These are phyloP conservation scores for Platygyra sinensis DNA, from an alignment of 64 coral and sea anemone genomes.

Conservation along the genomic window DNA sequence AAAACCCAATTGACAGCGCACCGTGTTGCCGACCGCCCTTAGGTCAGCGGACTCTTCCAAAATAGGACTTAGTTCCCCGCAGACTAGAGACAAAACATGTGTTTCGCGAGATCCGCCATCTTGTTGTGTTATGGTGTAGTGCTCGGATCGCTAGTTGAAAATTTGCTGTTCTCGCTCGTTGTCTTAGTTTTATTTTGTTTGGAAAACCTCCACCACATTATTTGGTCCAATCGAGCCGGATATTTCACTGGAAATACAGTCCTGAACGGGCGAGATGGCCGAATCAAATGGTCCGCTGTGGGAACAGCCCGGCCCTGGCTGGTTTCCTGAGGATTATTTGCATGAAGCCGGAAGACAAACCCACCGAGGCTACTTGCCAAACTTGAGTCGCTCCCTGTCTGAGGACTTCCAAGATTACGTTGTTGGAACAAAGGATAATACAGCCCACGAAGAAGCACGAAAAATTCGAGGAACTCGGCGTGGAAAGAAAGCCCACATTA, in stretches of 20 bases:
- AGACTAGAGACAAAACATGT: no score
- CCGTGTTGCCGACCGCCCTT: no score
- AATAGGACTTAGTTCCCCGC: no score
- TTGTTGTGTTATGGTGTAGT: no score
- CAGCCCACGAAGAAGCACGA: conserved; percentile 16
- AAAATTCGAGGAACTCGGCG: conserved; percentile 43
- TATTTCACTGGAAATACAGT: conserved; percentile 34
- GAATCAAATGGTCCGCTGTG: conserved; percentile 42
- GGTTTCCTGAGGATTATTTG: conserved; percentile 36
- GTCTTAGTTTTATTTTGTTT: background rate
- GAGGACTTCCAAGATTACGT: conserved; percentile 20
- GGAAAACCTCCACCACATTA: conserved; percentile 11
- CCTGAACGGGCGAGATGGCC: conserved; percentile 27
- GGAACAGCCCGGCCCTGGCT: conserved; percentile 10
- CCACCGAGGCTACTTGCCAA: conserved; percentile 28
- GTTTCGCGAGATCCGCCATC: no score
- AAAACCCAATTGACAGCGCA: no score
- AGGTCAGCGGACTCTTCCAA: no score
- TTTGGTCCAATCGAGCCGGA: conserved; percentile 9
- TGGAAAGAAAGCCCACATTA: conserved; percentile 31
- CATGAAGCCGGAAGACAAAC: conserved; percentile 2
- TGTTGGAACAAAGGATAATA: conserved; percentile 20
- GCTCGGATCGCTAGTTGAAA: no score
- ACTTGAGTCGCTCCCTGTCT: conserved; percentile 7
- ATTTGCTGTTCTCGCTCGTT: no score